Evolutionary conservation across 2,113 vertebrate genomes (phyloP), one percentile per base, ranked within the genome.

Genomic region (Acrocephalus kingi): DNA sequence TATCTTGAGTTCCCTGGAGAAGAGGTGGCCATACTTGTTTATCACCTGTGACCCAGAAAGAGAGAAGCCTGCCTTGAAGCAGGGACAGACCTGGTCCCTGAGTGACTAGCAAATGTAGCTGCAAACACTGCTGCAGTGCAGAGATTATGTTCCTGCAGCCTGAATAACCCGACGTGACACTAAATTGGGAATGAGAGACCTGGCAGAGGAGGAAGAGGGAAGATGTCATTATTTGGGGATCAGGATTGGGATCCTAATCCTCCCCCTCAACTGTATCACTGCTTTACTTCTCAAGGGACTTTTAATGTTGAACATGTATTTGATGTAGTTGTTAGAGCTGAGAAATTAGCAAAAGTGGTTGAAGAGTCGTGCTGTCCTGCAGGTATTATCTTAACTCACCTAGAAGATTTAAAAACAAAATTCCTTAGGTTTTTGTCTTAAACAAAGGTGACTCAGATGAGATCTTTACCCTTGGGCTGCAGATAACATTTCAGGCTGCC

Each of bases 231-330:
- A 31, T 66, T 12, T 49, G 24, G 35, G 39, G 11, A 13, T 92
- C 48, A 80, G 64, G 62, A 81, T 37, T 5, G 11, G 25, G 35
- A 39, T 39, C 33, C 24, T 24, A 51, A 27, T n/a, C 27, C 19
- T 67, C 6, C 18, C 43, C 7, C 1, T 18, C 3, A 48, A 22
- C 4, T 0, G 0, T 39, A 33, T 78, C 58, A 31, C 22, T 41
- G 16, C 18, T 76, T 93, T 83, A 59, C 13, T 91, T 21, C 55
- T 86, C 9, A 51, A 39, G 28, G 23, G 18, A 4, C 10, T 93
- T 87, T 85, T 56, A 69, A 73, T 35, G 18, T 48, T 13, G 37
- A 94, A 69, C 12, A 16, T 46, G 16, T 30, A 41, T 68, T 68
- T 92, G 41, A 67, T 68, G 14, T 21, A 67, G 80, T 25, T 79